phyloP scores from a whole-genome alignment of 2,113 vertebrate genomes.

The Maccullochella peelii region DNA sequence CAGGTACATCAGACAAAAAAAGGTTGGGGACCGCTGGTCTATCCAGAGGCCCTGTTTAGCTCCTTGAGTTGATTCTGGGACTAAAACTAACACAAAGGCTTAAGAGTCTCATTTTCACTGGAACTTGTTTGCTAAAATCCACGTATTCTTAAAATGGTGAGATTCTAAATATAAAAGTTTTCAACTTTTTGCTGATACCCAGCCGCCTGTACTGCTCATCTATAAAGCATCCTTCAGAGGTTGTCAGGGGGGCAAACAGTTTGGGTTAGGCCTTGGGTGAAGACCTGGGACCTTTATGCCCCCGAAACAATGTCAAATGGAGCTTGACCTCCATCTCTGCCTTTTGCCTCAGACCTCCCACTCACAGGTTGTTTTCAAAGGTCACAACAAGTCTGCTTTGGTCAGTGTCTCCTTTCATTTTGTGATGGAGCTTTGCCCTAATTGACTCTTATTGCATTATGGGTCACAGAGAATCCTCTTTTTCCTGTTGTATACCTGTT shows the following conservation, averaged over 20 bases:
- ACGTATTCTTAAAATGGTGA: neutral
- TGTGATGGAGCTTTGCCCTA: conserved; percentile 10
- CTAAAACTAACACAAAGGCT: neutral
- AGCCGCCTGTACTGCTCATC: conserved; percentile 1
- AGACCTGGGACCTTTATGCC: conserved; percentile 51
- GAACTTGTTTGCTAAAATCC: conserved; percentile 4
- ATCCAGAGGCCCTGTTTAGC: neutral
- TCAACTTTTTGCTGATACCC: neutral
- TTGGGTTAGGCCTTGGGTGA: conserved; percentile 14
- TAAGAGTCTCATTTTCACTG: neutral
- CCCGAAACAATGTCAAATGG: conserved; percentile 65
- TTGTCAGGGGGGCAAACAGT: neutral
- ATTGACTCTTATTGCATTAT: conserved; percentile 18
- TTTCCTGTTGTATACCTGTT: neutral
- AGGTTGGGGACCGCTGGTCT: neutral
- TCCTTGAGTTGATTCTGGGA: neutral
- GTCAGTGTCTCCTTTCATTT: conserved; percentile 55
- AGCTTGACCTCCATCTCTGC: conserved; percentile 62
- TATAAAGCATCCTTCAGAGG: conserved; percentile 3
- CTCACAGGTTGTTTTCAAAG: conserved; percentile 64
- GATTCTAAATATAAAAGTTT: neutral
- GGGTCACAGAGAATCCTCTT: conserved; percentile 4
- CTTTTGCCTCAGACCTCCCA: conserved; percentile 68
- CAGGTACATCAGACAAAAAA: neutral
- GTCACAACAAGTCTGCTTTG: conserved; percentile 59